Evolutionary conservation across 2,113 vertebrate species (phyloP), one percentile per base, ranked within the genome.

Genomic region (Stigmatopora argus): DNA sequence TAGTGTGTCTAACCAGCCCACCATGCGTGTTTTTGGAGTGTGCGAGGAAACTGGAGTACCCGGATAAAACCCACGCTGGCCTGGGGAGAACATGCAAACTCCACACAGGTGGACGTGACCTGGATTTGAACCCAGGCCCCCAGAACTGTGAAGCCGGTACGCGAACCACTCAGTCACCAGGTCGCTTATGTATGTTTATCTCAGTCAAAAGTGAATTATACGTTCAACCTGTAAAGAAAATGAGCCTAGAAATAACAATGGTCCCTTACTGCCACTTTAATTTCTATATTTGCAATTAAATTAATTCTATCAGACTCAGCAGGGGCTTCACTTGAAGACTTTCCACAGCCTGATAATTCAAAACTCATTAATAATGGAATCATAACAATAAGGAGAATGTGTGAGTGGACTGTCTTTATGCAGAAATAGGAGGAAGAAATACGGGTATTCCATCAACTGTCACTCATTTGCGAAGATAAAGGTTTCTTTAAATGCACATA

Each of bases 381-480:
- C 66, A 17, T 65, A 86, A 86, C 79, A 87, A 87, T 83, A 53
- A 74, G 75, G 68, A 76, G 69, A 74, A 82, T 68, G 81, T 78
- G 81, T 83, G 83, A 84, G 84, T 78, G 83, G 80, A 82, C 72
- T 64, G 73, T 21, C 78, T 74, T 84, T 67, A 75, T 19, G 52
- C 63, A 62, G 53, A 48, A 63, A 46, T 51, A 51, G 64, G 73
- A 73, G 68, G 61, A 45, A 18, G 38, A 44, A 72, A 74, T 34
- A 44, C 51, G 34, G 57, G 34, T 67, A 78, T 83, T 84, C 83
- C 80, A 83, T 83, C 67, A 78, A 66, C 84, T 86, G 84, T 77
- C 85, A 84, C 72, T 86, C 83, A 87, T 85, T 86, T 75, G 66
- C 62, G 71, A 75, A 85, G 81, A 87, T 88, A 86, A 89, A 87